These are phyloP conservation scores for Frankliniella intonsa DNA, from an alignment of 2,888 invertebrate species.

Conservation along the genomic window DNA sequence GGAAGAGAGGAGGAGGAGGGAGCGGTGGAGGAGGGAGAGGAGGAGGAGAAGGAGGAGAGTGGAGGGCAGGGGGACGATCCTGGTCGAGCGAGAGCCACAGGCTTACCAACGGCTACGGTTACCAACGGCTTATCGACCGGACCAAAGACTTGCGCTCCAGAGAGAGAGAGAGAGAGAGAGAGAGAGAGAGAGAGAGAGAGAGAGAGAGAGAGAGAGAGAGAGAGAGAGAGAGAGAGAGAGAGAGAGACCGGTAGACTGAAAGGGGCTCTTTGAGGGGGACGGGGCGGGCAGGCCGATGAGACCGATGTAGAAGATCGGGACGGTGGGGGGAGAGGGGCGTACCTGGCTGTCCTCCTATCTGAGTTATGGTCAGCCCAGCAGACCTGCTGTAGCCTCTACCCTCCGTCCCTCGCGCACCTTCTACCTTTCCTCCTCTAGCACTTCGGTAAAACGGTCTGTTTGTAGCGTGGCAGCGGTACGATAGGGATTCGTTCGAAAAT, in stretches of 20 bases:
- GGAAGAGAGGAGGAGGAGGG: neutral
- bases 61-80: neutral
- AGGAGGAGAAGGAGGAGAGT: neutral
- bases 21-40: neutral
- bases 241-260: too few relatives aligned
- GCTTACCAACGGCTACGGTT: neutral
- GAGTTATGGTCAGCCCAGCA: conserved; percentile 9
- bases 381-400: neutral
- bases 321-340: neutral
- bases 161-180: too few relatives aligned
- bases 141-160: too few relatives aligned
- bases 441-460: too few relatives aligned
- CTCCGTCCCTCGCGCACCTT: neutral
- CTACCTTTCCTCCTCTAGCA: too few relatives aligned
- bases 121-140: conserved; percentile 18
- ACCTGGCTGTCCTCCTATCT: neutral
- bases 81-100: neutral
- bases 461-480: too few relatives aligned
- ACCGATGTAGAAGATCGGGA: too few relatives aligned
- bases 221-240: too few relatives aligned
- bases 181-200: too few relatives aligned
- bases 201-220: too few relatives aligned
- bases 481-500: too few relatives aligned
- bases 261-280: neutral
- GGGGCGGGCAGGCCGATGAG: neutral